Conservation (phyloP, 2,888 invertebrate species). For the Cantharis rustica region DNA sequence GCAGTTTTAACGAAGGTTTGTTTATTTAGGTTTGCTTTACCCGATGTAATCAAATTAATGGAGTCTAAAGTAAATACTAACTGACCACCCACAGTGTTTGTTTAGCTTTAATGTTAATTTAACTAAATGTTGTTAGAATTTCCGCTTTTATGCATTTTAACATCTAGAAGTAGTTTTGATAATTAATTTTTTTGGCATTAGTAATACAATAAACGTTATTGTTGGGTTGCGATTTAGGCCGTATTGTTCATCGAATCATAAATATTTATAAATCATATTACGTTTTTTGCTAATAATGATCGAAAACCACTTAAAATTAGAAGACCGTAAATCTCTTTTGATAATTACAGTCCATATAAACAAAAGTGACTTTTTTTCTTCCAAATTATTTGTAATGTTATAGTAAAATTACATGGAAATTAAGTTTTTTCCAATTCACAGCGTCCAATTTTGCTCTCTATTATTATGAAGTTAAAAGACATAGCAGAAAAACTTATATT, state of each 20-base stretch:
- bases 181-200: background rate
- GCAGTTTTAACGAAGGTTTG: no score
- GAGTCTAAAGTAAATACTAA: no score
- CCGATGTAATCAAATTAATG: no score
- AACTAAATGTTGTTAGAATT: background rate
- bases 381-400: background rate
- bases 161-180: background rate
- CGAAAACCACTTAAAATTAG: background rate
- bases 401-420: background rate
- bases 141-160: background rate
- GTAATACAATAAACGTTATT: background rate
- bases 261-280: background rate
- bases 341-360: background rate
- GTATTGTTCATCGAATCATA: background rate
- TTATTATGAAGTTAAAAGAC: background rate
- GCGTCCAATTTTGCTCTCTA: background rate
- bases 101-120: background rate
- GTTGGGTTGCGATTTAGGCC: background rate
- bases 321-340: background rate
- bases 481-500: background rate
- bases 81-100: no score
- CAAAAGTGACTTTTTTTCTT: background rate
- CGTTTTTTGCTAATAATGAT: background rate
- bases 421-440: background rate
- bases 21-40: no score